Evolutionary conservation across 53 echinoderm and acorn worm genomes (phyloP), one percentile per base, ranked within the genome.

Genomic region (Paracentrotus lividus): DNA sequence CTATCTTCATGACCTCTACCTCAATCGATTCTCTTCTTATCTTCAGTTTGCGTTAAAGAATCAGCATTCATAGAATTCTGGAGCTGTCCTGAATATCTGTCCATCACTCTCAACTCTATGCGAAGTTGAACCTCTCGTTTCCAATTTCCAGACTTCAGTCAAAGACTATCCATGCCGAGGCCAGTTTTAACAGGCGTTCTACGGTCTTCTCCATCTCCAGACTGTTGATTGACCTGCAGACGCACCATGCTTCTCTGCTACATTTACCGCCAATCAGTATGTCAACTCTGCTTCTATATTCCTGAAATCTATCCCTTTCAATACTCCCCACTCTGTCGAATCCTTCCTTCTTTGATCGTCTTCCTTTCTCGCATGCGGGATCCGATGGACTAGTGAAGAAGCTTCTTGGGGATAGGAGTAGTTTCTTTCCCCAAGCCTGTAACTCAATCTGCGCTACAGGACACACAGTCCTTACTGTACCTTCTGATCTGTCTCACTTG

Each of bases 181-280:
- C n/a, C n/a, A n/a, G n/a, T n/a, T n/a, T n/a, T n/a, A n/a, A n/a
- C n/a, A n/a, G n/a, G n/a, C n/a, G n/a, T n/a, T n/a, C n/a, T 93
- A 96, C n/a, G n/a, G n/a, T n/a, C n/a, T n/a, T n/a, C n/a, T n/a
- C n/a, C n/a, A n/a, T n/a, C n/a, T n/a, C n/a, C n/a, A n/a, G n/a
- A n/a, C n/a, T n/a, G n/a, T n/a, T n/a, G n/a, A n/a, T n/a, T n/a
- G n/a, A n/a, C n/a, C n/a, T n/a, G n/a, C n/a, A n/a, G 33, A 87
- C 40, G 77, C 92, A 92, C 92, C 5, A 90, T 84, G 31, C 92
- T 94, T 24, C 76, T 91, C 1, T 69, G 67, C n/a, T 33, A 94
- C 94, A 38, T n/a, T 90, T 94, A 21, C 8, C 27, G 4, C 96
- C 92, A 32, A 95, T 84, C 24, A 95, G 88, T 20, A 76, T 88